Conservation (phyloP, 2,888 invertebrate species). For the Eristalinus sepulchralis region DNA sequence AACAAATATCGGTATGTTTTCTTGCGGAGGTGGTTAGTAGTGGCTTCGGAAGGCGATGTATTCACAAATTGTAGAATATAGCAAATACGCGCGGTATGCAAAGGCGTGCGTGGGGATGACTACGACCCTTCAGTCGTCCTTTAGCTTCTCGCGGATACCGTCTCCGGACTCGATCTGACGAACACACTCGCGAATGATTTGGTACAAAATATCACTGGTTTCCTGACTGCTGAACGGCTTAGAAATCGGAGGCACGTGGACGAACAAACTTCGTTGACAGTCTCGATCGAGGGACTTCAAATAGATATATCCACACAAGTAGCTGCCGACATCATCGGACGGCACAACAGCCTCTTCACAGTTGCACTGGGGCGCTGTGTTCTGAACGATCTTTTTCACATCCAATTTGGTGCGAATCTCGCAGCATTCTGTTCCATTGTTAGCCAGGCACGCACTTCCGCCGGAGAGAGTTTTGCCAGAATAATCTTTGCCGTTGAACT, state of each 20-base stretch:
- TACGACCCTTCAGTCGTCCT: slow-evolving; percentile 3
- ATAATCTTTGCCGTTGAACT: slow-evolving; percentile 78
- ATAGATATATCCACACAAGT: slow-evolving; percentile 90
- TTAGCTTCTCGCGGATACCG: slow-evolving; percentile 1
- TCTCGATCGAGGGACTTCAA: slow-evolving; percentile 86
- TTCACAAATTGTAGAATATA: slow-evolving; percentile 1
- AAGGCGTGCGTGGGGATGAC: slow-evolving; percentile 14
- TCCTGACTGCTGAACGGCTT: slow-evolving; percentile 84
- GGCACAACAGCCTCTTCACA: slow-evolving; percentile 72
- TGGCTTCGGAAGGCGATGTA: slow-evolving; percentile 3
- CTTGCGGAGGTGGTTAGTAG: slow-evolving; percentile 5
- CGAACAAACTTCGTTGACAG: slow-evolving; percentile 84
- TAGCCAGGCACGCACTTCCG: slow-evolving; percentile 73
- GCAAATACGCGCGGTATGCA: slow-evolving; percentile 19
- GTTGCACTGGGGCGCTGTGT: slow-evolving; percentile 74
- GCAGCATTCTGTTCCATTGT: slow-evolving; percentile 73
- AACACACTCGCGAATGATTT: slow-evolving; percentile 78
- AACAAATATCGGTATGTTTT: not conserved
- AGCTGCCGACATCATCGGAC: slow-evolving; percentile 82
- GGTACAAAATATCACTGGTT: slow-evolving; percentile 82
- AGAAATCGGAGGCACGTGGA: slow-evolving; percentile 88
- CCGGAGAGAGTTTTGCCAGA: slow-evolving; percentile 74
- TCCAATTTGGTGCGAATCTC: slow-evolving; percentile 76
- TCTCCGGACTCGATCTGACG: slow-evolving; percentile 73
- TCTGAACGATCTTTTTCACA: slow-evolving; percentile 81